Conservation (phyloP, 2,113 vertebrate species). For the Philantomba maxwellii region DNA sequence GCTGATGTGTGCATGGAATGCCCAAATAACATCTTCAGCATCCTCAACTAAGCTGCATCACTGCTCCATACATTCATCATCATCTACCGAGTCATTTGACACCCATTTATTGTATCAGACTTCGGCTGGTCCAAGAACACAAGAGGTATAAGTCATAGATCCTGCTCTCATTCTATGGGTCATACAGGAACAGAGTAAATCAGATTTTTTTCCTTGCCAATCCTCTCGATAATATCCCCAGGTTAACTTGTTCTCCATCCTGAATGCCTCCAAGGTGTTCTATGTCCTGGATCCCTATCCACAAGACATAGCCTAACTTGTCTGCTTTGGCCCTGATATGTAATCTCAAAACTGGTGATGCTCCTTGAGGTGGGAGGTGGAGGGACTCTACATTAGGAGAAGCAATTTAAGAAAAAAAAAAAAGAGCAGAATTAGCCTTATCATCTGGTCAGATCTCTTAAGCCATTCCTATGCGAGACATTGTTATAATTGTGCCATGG, state of each 20-base stretch:
- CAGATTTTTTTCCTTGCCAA: background rate
- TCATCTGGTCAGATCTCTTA: background rate
- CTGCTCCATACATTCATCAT: too few relatives aligned
- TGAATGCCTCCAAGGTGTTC: background rate
- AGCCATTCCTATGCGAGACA: background rate
- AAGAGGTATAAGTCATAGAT: accelerated
- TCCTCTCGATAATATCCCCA: accelerated
- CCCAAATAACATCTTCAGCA: too few relatives aligned
- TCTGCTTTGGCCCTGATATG: background rate
- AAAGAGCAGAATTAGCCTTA: background rate
- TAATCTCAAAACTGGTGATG: background rate
- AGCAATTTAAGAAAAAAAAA: background rate
- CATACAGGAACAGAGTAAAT: background rate
- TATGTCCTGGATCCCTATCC: background rate
- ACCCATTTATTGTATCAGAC: background rate
- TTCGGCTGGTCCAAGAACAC: background rate
- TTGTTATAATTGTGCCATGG: background rate
- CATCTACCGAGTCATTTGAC: background rate
- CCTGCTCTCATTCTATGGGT: background rate
- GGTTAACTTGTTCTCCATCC: background rate
- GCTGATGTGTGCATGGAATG: accelerated
- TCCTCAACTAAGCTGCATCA: background rate
- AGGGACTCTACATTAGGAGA: background rate
- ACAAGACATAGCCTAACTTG: background rate
- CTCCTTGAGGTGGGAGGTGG: background rate